Conservation (phyloP, 2,888 invertebrate species). For the Disparrhopalites patrizii region DNA sequence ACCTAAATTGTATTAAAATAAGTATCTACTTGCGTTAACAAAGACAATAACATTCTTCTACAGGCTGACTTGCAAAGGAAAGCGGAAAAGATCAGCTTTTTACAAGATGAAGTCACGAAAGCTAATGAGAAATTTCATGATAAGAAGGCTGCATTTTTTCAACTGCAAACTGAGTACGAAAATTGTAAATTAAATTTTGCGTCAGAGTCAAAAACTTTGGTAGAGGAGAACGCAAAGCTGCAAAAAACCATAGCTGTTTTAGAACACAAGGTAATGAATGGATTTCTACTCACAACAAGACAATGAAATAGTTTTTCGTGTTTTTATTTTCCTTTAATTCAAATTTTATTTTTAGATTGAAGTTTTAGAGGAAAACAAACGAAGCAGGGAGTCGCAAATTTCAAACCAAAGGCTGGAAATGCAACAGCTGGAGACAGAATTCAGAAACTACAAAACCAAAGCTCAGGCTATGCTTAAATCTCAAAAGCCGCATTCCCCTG, state of each 20-base stretch:
- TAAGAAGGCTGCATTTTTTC: conserved; percentile 40
- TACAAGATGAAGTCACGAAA: conserved; percentile 45
- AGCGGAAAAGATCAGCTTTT: conserved; percentile 43
- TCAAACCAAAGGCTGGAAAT: conserved; percentile 46
- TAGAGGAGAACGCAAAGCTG: conserved; percentile 35
- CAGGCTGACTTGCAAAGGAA: conserved; percentile 43
- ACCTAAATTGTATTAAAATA: too few relatives aligned
- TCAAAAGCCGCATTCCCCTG: conserved; percentile 33
- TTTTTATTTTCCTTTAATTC: neutral
- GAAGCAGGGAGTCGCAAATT: conserved; percentile 45
- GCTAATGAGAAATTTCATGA: conserved; percentile 41
- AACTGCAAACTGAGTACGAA: conserved; percentile 41
- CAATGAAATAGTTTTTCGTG: neutral
- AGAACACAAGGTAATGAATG: conserved; percentile 46
- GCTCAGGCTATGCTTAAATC: conserved; percentile 47
- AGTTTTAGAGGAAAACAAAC: conserved; percentile 43
- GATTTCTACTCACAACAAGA: too few relatives aligned
- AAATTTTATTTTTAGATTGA: conserved; percentile 35
- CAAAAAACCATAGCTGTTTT: conserved; percentile 36
- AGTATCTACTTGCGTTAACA: too few relatives aligned
- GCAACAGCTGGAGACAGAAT: conserved; percentile 46
- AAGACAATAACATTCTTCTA: neutral
- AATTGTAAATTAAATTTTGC: conserved; percentile 39
- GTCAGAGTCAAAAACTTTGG: conserved; percentile 42
- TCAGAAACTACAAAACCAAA: conserved; percentile 45